Conservation (phyloP, 2,888 invertebrate genomes). For the Pristionchus maxplancki region DNA sequence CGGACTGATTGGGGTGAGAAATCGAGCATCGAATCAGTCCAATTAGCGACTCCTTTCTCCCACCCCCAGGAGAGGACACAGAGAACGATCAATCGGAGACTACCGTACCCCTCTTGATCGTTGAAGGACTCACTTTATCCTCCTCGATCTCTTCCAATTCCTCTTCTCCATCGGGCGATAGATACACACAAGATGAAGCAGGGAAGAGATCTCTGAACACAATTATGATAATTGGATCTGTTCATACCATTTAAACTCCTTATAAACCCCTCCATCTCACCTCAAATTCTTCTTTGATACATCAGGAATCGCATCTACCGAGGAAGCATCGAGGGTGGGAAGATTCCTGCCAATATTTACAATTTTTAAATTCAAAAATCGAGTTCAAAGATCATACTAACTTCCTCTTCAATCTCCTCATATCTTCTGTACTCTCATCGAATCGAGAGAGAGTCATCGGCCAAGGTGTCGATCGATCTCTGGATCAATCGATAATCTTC, state of each 20-base stretch:
- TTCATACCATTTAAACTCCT: background rate
- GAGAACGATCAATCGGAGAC: background rate
- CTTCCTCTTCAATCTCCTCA: slow-evolving; percentile 17
- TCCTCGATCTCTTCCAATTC: slow-evolving; percentile 62
- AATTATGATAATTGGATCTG: background rate
- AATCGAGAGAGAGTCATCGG: slow-evolving; percentile 23
- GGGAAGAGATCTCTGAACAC: slow-evolving; percentile 14
- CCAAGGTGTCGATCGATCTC: slow-evolving; percentile 17
- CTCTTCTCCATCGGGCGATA: slow-evolving; percentile 73
- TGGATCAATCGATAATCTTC: slow-evolving; percentile 2
- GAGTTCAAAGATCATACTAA: background rate
- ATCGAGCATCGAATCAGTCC: background rate
- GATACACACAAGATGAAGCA: slow-evolving; percentile 56
- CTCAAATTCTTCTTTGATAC: background rate
- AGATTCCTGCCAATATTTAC: background rate
- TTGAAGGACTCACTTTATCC: slow-evolving; percentile 53
- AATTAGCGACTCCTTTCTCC: background rate
- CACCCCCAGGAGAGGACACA: background rate
- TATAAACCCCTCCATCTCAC: background rate
- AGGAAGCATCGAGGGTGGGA: background rate
- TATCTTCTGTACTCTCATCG: background rate
- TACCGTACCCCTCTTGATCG: no score
- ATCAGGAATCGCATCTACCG: background rate
- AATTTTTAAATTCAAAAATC: no score
- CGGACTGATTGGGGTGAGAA: background rate